Conservation (phyloP, 2,797 vertebrate species). For the Poeciliopsis turneri region DNA sequence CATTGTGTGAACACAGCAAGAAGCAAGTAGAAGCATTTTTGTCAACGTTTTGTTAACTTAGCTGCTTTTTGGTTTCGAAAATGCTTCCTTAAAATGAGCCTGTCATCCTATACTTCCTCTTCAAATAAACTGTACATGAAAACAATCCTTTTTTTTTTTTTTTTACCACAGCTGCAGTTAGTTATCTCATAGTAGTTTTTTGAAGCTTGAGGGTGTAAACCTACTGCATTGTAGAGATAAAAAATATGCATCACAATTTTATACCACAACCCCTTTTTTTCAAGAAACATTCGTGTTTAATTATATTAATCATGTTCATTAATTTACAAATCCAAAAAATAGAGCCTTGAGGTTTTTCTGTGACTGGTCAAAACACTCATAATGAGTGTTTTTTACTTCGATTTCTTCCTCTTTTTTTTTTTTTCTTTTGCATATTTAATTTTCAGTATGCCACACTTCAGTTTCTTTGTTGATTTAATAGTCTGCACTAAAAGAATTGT, state of each 20-base stretch:
- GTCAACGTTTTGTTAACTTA: background rate
- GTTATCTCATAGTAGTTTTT: background rate
- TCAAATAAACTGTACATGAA: background rate
- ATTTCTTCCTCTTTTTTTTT: constrained; percentile 1
- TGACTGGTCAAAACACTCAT: background rate
- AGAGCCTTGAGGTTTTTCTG: background rate
- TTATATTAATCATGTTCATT: background rate
- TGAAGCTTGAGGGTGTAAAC: background rate
- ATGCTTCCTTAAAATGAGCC: background rate
- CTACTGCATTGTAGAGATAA: background rate
- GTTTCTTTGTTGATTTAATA: constrained; percentile 44
- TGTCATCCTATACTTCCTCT: background rate
- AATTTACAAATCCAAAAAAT: background rate
- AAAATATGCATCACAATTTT: background rate
- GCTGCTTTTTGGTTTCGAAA: background rate
- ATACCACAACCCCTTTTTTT: background rate
- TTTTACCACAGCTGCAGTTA: background rate
- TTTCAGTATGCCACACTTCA: constrained; percentile 21
- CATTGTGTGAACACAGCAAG: background rate
- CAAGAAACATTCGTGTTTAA: background rate
- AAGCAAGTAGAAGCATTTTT: too few species aligned
- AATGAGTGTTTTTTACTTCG: background rate
- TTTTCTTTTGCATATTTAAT: constrained; percentile 26
- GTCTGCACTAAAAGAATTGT: constrained; percentile 42
- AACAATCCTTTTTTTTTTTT: background rate